phyloP scores from a whole-genome alignment of 2,888 invertebrate genomes.

The Protodeltote pygarga region DNA sequence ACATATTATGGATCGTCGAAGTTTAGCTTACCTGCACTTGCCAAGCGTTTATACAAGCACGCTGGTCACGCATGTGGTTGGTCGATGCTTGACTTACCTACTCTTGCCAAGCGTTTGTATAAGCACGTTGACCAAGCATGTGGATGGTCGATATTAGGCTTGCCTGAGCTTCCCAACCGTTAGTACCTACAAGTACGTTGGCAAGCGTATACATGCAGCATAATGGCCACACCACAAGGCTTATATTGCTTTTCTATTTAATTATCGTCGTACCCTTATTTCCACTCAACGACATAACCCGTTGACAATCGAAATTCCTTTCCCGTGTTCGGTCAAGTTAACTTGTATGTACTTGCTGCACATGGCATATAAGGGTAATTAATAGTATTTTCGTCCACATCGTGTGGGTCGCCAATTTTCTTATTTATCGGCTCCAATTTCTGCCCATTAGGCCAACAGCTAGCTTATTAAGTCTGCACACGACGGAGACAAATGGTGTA shows the following conservation, averaged over 20 bases:
- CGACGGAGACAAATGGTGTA: conserved; percentile 62
- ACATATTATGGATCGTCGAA: too few species aligned
- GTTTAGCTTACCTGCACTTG: too few species aligned
- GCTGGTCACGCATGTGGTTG: too few species aligned
- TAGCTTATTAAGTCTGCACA: conserved; percentile 65
- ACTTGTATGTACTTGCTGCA: conserved; percentile 33
- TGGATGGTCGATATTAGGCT: neutral
- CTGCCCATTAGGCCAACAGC: conserved; percentile 67
- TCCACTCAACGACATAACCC: conserved; percentile 5
- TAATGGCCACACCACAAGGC: neutral
- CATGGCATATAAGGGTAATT: conserved; percentile 62
- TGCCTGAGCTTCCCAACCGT: neutral
- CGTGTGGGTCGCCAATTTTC: conserved; percentile 74
- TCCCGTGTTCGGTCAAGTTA: conserved; percentile 51
- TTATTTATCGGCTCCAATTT: conserved; percentile 78
- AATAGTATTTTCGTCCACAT: conserved; percentile 66
- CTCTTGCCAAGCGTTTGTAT: too few species aligned
- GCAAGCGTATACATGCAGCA: neutral
- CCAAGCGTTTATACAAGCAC: too few species aligned
- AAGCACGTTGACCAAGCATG: too few species aligned
- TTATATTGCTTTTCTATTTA: neutral
- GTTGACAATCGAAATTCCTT: conserved; percentile 50
- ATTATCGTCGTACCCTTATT: neutral
- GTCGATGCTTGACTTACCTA: too few species aligned
- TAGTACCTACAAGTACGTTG: neutral